Evolutionary conservation across 2,113 vertebrate species (phyloP).

Genomic region (Daboia siamensis): DNA sequence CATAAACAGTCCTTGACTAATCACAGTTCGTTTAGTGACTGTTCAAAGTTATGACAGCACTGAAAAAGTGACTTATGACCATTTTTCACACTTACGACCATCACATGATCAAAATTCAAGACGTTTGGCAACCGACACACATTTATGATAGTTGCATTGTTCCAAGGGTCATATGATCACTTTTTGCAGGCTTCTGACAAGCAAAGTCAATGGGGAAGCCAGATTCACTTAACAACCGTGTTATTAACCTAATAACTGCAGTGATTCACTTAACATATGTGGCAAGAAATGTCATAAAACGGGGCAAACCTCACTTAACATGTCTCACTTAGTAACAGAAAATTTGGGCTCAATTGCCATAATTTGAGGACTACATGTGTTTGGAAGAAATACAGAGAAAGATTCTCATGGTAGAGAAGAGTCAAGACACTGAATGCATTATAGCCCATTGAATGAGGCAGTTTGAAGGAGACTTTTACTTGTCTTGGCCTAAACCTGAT

Average conservation of each 20-base stretch:
- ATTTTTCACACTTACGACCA: background rate
- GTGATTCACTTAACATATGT: background rate
- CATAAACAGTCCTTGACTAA: background rate
- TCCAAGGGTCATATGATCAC: background rate
- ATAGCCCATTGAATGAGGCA: background rate
- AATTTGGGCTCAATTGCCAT: background rate
- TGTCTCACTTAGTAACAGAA: background rate
- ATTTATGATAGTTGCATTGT: background rate
- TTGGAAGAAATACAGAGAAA: conserved; percentile 29
- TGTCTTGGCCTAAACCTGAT: background rate
- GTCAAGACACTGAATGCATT: background rate
- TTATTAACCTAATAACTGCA: background rate
- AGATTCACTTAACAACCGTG: background rate
- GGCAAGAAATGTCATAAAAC: background rate
- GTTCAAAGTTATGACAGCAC: background rate
- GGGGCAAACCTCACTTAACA: background rate
- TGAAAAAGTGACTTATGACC: background rate
- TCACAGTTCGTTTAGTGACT: background rate
- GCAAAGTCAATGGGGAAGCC: background rate
- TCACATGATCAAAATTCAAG: background rate
- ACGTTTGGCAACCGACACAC: background rate
- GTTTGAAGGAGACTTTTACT: background rate
- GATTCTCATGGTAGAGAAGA: conserved; percentile 42
- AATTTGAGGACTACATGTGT: background rate
- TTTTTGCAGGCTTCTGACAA: background rate